phyloP scores from a whole-genome alignment of 2,888 invertebrate genomes.

The Hemicrepidius hirtus region DNA sequence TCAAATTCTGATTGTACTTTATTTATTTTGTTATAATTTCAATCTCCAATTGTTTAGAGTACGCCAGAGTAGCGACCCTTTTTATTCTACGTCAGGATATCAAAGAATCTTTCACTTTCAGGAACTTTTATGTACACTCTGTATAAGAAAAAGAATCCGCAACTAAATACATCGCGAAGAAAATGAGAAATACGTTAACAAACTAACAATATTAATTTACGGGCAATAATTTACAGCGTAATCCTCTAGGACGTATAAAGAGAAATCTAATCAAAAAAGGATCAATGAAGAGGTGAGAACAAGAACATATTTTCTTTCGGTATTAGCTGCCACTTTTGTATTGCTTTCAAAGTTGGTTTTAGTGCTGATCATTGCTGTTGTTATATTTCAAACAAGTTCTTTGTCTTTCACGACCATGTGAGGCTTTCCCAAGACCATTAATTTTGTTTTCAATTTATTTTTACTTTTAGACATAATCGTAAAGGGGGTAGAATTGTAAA shows the following conservation, averaged over 20 bases:
- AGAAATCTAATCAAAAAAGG: slow-evolving; percentile 13
- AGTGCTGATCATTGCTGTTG: slow-evolving; percentile 6
- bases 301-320: slow-evolving; percentile 1
- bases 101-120: too few relatives aligned
- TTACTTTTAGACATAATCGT: not conserved
- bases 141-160: too few relatives aligned
- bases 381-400: not conserved
- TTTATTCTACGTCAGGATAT: too few relatives aligned
- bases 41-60: too few relatives aligned
- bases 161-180: too few relatives aligned
- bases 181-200: too few relatives aligned
- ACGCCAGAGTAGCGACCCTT: too few relatives aligned
- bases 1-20: too few relatives aligned
- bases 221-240: not conserved
- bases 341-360: slow-evolving; percentile 7
- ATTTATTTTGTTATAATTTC: too few relatives aligned
- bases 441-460: slow-evolving; percentile 10
- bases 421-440: slow-evolving; percentile 8
- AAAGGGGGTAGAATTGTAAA: not conserved
- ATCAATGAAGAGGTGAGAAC: slow-evolving; percentile 13
- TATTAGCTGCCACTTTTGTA: slow-evolving; percentile 19
- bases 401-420: slow-evolving; percentile 1
- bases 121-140: too few relatives aligned
- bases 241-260: not conserved
- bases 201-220: not conserved